These are phyloP conservation scores for Agrochola lychnidis DNA, from an alignment of 2,888 invertebrate genomes.

Conservation along the genomic window DNA sequence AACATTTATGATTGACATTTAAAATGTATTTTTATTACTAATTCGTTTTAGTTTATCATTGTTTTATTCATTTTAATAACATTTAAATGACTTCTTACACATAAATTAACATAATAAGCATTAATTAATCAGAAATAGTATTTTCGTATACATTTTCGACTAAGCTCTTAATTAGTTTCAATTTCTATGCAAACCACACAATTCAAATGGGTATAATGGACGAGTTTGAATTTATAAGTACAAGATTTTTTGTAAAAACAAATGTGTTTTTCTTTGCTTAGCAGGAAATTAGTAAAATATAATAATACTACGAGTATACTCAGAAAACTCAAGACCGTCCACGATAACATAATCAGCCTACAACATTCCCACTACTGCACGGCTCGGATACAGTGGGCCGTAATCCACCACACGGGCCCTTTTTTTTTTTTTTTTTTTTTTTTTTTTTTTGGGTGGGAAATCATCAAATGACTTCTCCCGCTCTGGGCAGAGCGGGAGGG, in stretches of 20 bases:
- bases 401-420: too few species aligned
- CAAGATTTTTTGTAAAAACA: neutral
- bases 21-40: slow-evolving; percentile 27
- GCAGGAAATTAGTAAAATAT: slow-evolving; percentile 2
- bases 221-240: slow-evolving; percentile 40
- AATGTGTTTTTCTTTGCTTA: slow-evolving; percentile 8
- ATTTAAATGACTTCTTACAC: slow-evolving; percentile 5
- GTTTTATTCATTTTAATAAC: slow-evolving; percentile 33
- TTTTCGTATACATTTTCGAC: slow-evolving; percentile 32
- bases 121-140: slow-evolving; percentile 34
- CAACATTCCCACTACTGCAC: neutral
- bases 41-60: slow-evolving; percentile 18
- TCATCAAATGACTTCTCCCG: too few species aligned
- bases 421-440: too few species aligned
- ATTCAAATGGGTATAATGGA: slow-evolving; percentile 21
- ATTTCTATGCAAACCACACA: slow-evolving; percentile 33
- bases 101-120: slow-evolving; percentile 36
- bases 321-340: neutral
- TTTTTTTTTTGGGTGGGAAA: too few species aligned
- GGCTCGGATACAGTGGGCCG: neutral
- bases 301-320: neutral
- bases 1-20: slow-evolving; percentile 44
- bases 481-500: too few species aligned
- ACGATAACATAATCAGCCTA: neutral
- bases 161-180: slow-evolving; percentile 28